phyloP scores from a whole-genome alignment of 2,113 vertebrate species.

The Rhinopomastus cyanomelas region DNA sequence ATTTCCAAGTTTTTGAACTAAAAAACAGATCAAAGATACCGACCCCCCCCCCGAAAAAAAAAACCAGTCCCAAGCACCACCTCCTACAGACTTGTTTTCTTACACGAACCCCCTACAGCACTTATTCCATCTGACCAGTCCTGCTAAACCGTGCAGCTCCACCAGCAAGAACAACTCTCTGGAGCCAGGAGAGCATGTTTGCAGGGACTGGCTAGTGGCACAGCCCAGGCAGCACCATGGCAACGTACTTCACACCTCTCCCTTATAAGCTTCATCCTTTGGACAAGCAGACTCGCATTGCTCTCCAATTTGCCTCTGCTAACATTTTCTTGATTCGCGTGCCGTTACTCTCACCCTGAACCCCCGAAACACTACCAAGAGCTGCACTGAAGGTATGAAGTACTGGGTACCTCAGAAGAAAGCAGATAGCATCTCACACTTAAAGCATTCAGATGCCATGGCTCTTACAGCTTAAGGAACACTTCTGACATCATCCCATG shows the following conservation, averaged over 20 bases:
- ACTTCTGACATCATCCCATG: neutral
- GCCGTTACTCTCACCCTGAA: neutral
- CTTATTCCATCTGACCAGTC: neutral
- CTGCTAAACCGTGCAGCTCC: neutral
- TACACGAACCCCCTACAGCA: neutral
- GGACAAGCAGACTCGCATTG: neutral
- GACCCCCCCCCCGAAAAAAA: neutral
- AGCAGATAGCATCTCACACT: neutral
- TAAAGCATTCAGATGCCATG: neutral
- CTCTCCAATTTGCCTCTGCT: neutral
- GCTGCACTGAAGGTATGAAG: fast-evolving
- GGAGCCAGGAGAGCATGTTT: neutral
- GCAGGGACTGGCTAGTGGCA: fast-evolving
- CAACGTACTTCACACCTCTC: neutral
- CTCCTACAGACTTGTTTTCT: neutral
- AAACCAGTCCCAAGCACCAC: neutral
- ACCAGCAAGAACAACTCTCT: neutral
- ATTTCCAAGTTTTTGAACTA: neutral
- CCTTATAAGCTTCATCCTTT: neutral
- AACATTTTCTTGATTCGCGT: neutral
- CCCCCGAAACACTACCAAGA: neutral
- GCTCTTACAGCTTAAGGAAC: neutral
- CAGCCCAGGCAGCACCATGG: neutral
- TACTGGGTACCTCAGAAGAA: neutral
- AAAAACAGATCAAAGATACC: neutral